Conservation (phyloP, 1,140 invertebrate genomes). For the Periplaneta americana region DNA sequence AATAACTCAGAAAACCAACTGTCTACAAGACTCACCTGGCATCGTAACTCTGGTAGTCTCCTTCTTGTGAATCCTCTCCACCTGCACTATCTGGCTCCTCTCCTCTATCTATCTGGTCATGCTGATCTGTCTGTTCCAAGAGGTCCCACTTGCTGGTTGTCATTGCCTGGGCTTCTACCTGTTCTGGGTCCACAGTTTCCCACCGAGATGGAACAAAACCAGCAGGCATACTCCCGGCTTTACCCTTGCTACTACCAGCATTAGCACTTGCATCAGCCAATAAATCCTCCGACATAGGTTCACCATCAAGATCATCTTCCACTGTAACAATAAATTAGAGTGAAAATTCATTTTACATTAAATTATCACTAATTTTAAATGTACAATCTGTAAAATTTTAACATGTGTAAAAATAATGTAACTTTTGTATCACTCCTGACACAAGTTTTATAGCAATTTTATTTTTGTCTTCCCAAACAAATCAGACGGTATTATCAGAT, state of each 20-base stretch:
- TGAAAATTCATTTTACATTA: slow-evolving; percentile 8
- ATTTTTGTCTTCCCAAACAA: too few species aligned
- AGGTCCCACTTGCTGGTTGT: slow-evolving; percentile 86
- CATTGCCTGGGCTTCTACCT: slow-evolving; percentile 80
- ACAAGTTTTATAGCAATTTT: too few species aligned
- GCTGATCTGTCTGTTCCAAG: slow-evolving; percentile 47
- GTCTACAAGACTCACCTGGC: neutral
- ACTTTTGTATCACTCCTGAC: neutral
- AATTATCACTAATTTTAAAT: neutral
- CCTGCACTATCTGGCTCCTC: slow-evolving; percentile 29
- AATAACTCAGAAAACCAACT: too few species aligned
- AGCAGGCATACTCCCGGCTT: slow-evolving; percentile 38
- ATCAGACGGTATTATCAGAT: too few species aligned
- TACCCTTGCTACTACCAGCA: slow-evolving; percentile 28
- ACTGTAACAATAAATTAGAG: slow-evolving; percentile 44
- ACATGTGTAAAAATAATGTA: too few species aligned
- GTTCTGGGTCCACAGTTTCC: slow-evolving; percentile 90
- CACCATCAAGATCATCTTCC: slow-evolving; percentile 80
- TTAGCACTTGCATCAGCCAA: slow-evolving; percentile 43
- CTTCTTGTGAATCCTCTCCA: slow-evolving; percentile 14
- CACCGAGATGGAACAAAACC: slow-evolving; percentile 87
- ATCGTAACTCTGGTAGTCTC: slow-evolving; percentile 9
- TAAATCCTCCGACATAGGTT: slow-evolving; percentile 51
- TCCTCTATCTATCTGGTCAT: slow-evolving; percentile 25
- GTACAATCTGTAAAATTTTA: too few species aligned